Evolutionary conservation across 2,888 invertebrate species (phyloP).

Genomic region (Elysia crispata): DNA sequence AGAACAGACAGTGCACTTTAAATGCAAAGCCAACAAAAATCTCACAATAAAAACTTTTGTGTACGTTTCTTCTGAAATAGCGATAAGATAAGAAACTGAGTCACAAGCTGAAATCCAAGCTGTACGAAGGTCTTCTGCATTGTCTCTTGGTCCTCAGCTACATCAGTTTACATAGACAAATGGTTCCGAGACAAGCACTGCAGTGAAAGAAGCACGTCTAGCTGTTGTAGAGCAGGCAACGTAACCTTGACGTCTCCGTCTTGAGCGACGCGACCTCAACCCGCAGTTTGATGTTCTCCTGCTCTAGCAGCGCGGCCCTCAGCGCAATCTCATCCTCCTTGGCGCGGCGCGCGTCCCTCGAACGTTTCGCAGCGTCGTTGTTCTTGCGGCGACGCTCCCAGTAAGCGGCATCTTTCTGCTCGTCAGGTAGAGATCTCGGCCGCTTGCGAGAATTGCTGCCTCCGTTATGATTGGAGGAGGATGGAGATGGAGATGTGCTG

Average conservation of each 20-base stretch:
- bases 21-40: too few relatives aligned
- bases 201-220: background rate
- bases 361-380: conserved; percentile 96
- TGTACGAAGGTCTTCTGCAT: too few relatives aligned
- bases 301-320: conserved; percentile 90
- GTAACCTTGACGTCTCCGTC: conserved; percentile 82
- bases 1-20: too few relatives aligned
- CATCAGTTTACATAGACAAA: too few relatives aligned
- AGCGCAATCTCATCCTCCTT: conserved; percentile 96
- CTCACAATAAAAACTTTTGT: too few relatives aligned
- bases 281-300: conserved; percentile 88
- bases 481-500: conserved; percentile 25
- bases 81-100: too few relatives aligned
- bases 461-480: background rate
- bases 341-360: conserved; percentile 90
- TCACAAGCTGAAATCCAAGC: too few relatives aligned
- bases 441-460: conserved; percentile 35
- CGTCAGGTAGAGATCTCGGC: conserved; percentile 59
- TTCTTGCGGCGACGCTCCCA: conserved; percentile 92
- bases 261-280: conserved; percentile 84
- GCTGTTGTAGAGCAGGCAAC: conserved; percentile 79
- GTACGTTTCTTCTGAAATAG: too few relatives aligned
- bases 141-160: too few relatives aligned
- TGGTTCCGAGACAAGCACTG: too few relatives aligned
- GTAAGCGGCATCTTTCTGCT: conserved; percentile 87